A percentile compares a stretch with the other conserved stretches of the same genome.
phyloP scores from a whole-genome alignment of 2,888 invertebrate species.

The Mythimna loreyi region DNA sequence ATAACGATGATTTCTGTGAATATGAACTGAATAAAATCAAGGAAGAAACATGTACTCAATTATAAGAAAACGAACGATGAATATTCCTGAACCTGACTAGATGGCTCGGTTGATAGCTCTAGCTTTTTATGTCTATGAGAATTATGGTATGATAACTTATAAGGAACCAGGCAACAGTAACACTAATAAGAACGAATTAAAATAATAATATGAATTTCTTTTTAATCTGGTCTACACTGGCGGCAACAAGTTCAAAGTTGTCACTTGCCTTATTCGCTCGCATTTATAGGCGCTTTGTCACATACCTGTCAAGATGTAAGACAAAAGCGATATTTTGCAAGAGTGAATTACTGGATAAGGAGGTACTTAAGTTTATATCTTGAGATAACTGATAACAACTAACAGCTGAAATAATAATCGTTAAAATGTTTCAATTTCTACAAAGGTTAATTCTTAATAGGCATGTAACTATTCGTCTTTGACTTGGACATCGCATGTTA shows the following conservation, averaged over 20 bases:
- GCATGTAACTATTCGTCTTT: constrained; percentile 44
- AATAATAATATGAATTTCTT: constrained; percentile 16
- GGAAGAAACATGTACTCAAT: background rate
- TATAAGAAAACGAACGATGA: background rate
- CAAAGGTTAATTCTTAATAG: constrained; percentile 4
- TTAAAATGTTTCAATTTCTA: background rate
- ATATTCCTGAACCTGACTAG: background rate
- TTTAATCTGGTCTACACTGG: constrained; percentile 55
- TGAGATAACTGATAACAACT: background rate
- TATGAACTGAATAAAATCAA: background rate
- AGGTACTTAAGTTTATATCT: background rate
- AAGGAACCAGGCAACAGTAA: constrained; percentile 14
- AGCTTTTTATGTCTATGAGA: constrained; percentile 4
- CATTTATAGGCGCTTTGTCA: constrained; percentile 54
- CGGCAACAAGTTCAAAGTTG: constrained; percentile 61
- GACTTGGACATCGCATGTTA: constrained; percentile 53
- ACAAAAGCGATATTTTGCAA: constrained; percentile 33
- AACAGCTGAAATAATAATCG: background rate
- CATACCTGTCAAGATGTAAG: constrained; percentile 34
- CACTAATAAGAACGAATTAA: constrained; percentile 8
- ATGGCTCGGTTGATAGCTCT: constrained; percentile 1
- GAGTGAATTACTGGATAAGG: background rate
- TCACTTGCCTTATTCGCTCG: constrained; percentile 55
- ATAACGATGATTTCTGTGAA: background rate
- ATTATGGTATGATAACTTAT: constrained; percentile 3